Base-by-base conservation (phyloP, 2,888 invertebrate genomes). In the Polia nebulosa region DNA sequence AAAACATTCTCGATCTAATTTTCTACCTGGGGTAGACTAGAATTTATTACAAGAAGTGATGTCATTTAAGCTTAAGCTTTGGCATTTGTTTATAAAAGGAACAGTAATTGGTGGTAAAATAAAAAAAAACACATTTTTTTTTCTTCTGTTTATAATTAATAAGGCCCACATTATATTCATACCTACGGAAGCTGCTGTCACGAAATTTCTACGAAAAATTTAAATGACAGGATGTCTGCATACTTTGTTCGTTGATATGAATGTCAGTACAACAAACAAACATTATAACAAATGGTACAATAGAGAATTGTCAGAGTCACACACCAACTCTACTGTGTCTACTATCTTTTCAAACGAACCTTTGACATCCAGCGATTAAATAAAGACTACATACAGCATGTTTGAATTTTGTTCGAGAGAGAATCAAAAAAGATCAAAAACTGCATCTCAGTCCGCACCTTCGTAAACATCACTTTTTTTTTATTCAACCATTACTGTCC, bases 361-460 rank as follows among this genome's bases (percentile, higher is more conserved):
- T 67, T 27, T 8, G 53, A 41, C 68, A 47, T 29, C 39, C 32
- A 57, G 2, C 6, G 67, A 66, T 72, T 52, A 41, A 27, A 25
- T n/a, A 25, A 20, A 22, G n/a, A 32, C 20, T 27, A 29, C 0
- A 49, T 72, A 72, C 68, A 72, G 76, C 1, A 20, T 72, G 72
- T 66, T 55, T 45, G 2, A 32, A 7, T 34, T 58, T 57, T 15
- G 29, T 44, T 44, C 5, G 13, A 22, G 9, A n/a, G 8, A 41
- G 39, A n/a, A n/a, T n/a, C n/a, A n/a, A n/a, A n/a, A n/a, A n/a
- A n/a, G n/a, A n/a, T n/a, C n/a, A n/a, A n/a, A n/a, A n/a, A n/a
- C n/a, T n/a, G n/a, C n/a, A n/a, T n/a, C n/a, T n/a, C n/a, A n/a
- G n/a, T n/a, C n/a, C n/a, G n/a, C n/a, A n/a, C n/a, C n/a, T n/a